Base-by-base conservation (phyloP, 1,140 invertebrate species). In the Littorina saxatilis region DNA sequence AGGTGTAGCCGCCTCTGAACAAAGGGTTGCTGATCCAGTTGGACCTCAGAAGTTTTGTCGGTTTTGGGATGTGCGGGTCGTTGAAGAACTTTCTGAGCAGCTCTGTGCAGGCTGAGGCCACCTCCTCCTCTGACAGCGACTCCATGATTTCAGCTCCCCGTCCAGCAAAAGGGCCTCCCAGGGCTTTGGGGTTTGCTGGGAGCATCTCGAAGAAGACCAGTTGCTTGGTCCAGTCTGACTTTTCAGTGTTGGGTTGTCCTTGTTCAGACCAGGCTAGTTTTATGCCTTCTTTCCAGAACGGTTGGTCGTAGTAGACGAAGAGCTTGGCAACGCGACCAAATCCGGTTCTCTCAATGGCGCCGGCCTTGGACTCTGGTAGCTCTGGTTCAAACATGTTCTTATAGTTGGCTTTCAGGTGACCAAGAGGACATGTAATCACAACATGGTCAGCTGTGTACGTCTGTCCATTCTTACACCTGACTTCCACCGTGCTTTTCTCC, bases 1-100 rank as follows among this genome's bases (percentile, higher is more conserved):
- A 90, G 43, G 84, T 97, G 87, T 98, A 98, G 11, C 97, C 96
- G 9, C 97, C 97, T 87, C 94, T 93, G 0, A 95, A 96, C 87
- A 94, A 96, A 7, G 94, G 94, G 88, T 97, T 96, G 20, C 94
- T 95, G 85, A 95, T 94, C 97, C 97, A 98, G 88, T 95, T 95
- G 63, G 97, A 97, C 87, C 93, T 91, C 20, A 92, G 85, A 39
- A 94, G 93, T 87, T 90, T 92, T 43, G 87, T 92, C 5, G 95
- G 94, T 35, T 87, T 43, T 15, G 95, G 94, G 50, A 96, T 92
- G 81, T 92, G 79, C 40, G 90, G 85, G 47, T 91, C 88, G 52
- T 91, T 89, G 4, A 94, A 88, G 89, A 95, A 95, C 79, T 89
- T 90, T 83, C 90, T 55, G 17, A 92, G 75, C 4, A 96, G 83